Base-by-base conservation (phyloP, 92 coral and sea anemone species). In the Paramuricea clavata region DNA sequence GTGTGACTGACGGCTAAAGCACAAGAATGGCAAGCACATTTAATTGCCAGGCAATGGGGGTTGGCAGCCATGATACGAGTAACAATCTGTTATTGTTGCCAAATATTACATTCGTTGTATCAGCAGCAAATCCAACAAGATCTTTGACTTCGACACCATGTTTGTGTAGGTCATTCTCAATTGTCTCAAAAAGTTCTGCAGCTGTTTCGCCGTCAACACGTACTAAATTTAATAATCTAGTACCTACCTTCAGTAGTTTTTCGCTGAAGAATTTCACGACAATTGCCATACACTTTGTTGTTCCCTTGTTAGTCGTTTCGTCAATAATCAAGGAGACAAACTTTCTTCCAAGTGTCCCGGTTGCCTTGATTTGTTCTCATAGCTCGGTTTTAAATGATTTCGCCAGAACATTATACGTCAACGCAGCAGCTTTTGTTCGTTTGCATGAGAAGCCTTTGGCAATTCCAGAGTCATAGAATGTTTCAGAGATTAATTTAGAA, bases 51-150 rank as follows among this genome's bases (percentile, higher is more conserved):
- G 79, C 79, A 41, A 74, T 74, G 59, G 3, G 79, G 79, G 32
- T 74, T 74, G 32, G 79, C 79, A 39, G 79, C 59, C 60, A 74
- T 74, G 27, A 74, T 74, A 30, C 79, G 59, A 39, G 54, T 39
- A 39, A 74, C 79, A 74, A 41, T 74, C 79, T 74, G 79, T 74
- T 74, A 43, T 74, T 74, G 57, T 23, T 39, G 32, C 79, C 79
- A 74, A 74, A 74, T 10, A 41, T 74, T 16, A 44, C 79, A 74
- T 74, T 71, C 21, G 50, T 71, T 3, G 77, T 33, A 39, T 32
- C 77, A 32, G 77, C 77, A 71, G 60, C 79, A 74, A 74, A 74
- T 41, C 79, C 79, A 74, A 74, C 33, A 22, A 74, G 79, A 74
- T 74, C 30, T 25, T 74, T 74, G 3, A 74, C 17, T 4, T 74